Percentiles rank a stretch among this genome's conserved stretches.
phyloP scores from a whole-genome alignment of 2,797 vertebrate species.

The Peromyscus eremicus region DNA sequence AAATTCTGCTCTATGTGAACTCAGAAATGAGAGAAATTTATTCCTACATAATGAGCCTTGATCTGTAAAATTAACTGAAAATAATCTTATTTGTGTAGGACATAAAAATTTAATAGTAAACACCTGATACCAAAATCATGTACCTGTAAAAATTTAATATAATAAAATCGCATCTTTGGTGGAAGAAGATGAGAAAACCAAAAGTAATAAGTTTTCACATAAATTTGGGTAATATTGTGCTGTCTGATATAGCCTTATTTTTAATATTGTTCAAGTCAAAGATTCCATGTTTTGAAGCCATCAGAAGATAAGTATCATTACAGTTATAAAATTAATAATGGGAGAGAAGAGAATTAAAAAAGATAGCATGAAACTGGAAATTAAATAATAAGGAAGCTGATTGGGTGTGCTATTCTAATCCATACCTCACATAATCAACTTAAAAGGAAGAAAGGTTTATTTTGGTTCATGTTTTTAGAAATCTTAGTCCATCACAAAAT shows the following conservation, averaged over 20 bases:
- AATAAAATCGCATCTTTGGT: background rate
- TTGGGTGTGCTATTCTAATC: background rate
- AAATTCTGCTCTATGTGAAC: background rate
- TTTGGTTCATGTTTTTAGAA: background rate
- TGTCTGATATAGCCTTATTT: background rate
- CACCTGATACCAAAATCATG: background rate
- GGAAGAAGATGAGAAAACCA: background rate
- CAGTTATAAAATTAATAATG: background rate
- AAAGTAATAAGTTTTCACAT: background rate
- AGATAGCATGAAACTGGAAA: background rate
- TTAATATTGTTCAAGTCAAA: constrained; percentile 1
- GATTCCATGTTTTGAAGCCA: constrained; percentile 20
- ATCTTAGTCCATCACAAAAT: background rate
- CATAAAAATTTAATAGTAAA: background rate
- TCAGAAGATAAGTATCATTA: background rate
- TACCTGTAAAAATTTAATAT: constrained; percentile 9
- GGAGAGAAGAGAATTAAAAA: background rate
- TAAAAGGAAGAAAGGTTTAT: background rate
- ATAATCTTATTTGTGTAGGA: background rate
- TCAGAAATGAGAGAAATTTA: background rate
- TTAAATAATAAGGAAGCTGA: background rate
- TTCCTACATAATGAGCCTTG: background rate
- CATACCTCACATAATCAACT: background rate
- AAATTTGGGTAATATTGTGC: background rate
- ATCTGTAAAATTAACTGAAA: background rate